Base-by-base conservation (phyloP, 1,140 invertebrate genomes). In the Hestina assimilis region DNA sequence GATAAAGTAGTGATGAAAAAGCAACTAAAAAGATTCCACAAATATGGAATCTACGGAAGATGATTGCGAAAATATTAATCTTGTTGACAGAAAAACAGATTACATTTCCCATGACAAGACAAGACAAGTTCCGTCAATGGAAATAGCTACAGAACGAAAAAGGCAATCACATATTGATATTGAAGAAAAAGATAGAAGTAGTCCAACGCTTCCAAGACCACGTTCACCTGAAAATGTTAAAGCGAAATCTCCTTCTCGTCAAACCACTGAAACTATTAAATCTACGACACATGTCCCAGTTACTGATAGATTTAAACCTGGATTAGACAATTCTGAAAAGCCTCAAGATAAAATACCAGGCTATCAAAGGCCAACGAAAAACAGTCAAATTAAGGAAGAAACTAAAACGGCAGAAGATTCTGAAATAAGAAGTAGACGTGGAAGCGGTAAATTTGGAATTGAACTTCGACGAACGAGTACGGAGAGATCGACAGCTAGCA, bases 401-500 rank as follows among this genome's bases (percentile, higher is more conserved):
- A 56, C 61, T 5, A 78, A 76, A 47, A 29, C 59, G 15, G 40
- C 48, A 7, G 80, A 85, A 23, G 82, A 83, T 17, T 61, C 47
- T 7, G 83, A 83, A 64, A 69, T 85, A 6, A 89, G 80, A 51
- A 89, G 79, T 33, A 75, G 87, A 40, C 77, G 89, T 51, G 89
- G 89, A 4, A 85, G 89, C 48, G 92, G 91, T 0, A 93, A 92
- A 63, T 93, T 93, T 69, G 92, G 93, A 24, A 91, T 93, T 17
- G 90, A 91, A 55, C 80, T 93, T 17, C 87, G 88, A 8, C 89
- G 87, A 63, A 92, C 90, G 7, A 90, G 89, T 56, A 87, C 86
- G 3, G 88, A 89, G 41, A 77, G 84, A 54, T 62, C 72, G 5
- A 79, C 82, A 19, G 66, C 66, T 1, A 83, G 79, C 43, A 83